Conservation (phyloP, 2,888 invertebrate species). For the Synergus umbraculus region DNA sequence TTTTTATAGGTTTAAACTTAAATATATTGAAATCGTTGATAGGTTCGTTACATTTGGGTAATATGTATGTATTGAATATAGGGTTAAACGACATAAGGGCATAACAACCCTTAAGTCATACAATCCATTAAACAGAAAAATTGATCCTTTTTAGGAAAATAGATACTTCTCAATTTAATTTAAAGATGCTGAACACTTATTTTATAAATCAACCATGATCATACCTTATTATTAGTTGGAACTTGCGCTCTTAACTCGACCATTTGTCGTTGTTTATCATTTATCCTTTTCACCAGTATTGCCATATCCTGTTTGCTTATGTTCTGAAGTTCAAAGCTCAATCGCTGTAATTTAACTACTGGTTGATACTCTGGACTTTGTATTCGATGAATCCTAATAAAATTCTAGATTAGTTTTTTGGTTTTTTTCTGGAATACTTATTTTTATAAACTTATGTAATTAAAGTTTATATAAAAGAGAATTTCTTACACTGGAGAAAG, state of each 20-base stretch:
- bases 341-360: neutral
- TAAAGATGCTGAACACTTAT: neutral
- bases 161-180: neutral
- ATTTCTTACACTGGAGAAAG: neutral
- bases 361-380: conserved; percentile 28
- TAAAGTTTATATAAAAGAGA: neutral
- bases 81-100: neutral
- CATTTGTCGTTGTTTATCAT: conserved; percentile 4
- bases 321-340: neutral
- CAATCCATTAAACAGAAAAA: neutral
- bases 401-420: neutral
- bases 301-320: neutral
- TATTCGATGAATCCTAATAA: neutral
- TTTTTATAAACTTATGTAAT: neutral
- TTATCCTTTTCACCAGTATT: conserved; percentile 3
- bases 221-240: neutral
- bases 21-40: neutral
- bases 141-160: neutral
- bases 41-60: neutral
- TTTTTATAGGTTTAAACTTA: neutral
- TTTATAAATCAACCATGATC: neutral
- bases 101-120: neutral
- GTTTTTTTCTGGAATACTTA: no score
- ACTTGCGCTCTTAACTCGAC: conserved; percentile 5
- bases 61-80: neutral